phyloP scores from a whole-genome alignment of 2,888 invertebrate genomes.

The Tenodera sinensis region DNA sequence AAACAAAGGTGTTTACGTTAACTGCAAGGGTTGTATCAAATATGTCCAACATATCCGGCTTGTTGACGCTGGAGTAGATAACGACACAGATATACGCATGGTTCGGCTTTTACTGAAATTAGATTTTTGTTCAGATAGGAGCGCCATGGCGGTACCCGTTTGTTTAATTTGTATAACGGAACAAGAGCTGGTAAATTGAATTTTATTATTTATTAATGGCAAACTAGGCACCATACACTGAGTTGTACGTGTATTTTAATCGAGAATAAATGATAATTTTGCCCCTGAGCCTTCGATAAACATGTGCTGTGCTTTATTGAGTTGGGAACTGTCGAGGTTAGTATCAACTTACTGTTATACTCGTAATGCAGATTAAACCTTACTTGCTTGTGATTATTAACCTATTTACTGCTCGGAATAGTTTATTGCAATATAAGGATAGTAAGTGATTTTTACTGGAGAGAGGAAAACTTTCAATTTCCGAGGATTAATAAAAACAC shows the following conservation, averaged over 20 bases:
- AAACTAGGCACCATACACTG: neutral
- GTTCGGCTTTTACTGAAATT: neutral
- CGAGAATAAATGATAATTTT: neutral
- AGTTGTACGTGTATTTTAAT: neutral
- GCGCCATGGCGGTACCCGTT: neutral
- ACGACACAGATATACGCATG: too few relatives aligned
- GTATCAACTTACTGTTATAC: neutral
- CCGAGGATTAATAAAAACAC: too few relatives aligned
- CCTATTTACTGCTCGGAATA: too few relatives aligned
- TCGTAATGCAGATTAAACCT: too few relatives aligned
- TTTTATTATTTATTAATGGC: neutral
- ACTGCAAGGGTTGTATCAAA: neutral
- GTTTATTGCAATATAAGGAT: too few relatives aligned
- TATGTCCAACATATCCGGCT: neutral
- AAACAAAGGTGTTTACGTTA: neutral
- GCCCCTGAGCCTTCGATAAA: neutral
- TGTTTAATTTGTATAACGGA: neutral
- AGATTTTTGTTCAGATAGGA: neutral
- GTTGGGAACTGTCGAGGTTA: neutral
- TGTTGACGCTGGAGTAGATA: neutral
- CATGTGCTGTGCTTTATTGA: neutral
- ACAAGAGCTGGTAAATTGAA: neutral
- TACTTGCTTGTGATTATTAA: too few relatives aligned
- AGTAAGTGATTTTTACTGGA: too few relatives aligned
- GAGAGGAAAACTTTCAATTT: too few relatives aligned